Evolutionary conservation across 2,888 invertebrate species (phyloP).

Genomic region (Perdita meconis): DNA sequence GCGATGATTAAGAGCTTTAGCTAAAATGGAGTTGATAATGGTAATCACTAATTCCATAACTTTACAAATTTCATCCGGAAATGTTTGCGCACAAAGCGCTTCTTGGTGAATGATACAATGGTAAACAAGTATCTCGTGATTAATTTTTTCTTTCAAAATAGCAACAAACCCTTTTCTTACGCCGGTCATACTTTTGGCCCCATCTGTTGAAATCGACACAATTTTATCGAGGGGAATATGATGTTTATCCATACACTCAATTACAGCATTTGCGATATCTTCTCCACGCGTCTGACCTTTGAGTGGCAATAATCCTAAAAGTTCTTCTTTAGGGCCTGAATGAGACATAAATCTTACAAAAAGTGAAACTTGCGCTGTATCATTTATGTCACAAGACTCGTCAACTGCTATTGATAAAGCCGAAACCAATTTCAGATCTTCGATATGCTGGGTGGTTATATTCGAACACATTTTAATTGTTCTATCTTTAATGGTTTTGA

Average conservation of each 20-base stretch:
- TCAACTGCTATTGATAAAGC: slow-evolving; percentile 61
- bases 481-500: slow-evolving; percentile 65
- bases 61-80: too few species aligned
- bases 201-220: slow-evolving; percentile 67
- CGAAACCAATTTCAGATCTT: slow-evolving; percentile 67
- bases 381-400: slow-evolving; percentile 69
- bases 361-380: slow-evolving; percentile 70
- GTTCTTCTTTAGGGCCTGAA: slow-evolving; percentile 4
- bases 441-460: slow-evolving; percentile 61
- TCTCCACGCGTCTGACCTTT: slow-evolving; percentile 59
- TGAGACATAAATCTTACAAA: slow-evolving; percentile 60
- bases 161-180: slow-evolving; percentile 62
- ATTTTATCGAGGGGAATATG: slow-evolving; percentile 65
- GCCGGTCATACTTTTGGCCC: slow-evolving; percentile 68
- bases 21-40: slow-evolving; percentile 53
- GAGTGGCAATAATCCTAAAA: slow-evolving; percentile 60
- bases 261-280: slow-evolving; percentile 73
- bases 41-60: slow-evolving; percentile 60
- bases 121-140: slow-evolving; percentile 63
- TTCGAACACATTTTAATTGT: slow-evolving; percentile 63
- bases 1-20: slow-evolving; percentile 34
- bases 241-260: slow-evolving; percentile 48
- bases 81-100: slow-evolving; percentile 73
- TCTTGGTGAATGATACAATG: slow-evolving; percentile 76
- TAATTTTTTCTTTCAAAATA: slow-evolving; percentile 69